A percentile compares a stretch with the other conserved stretches of the same genome.
phyloP scores from a whole-genome alignment of 2,888 invertebrate species.

The Sesamia inferens region DNA sequence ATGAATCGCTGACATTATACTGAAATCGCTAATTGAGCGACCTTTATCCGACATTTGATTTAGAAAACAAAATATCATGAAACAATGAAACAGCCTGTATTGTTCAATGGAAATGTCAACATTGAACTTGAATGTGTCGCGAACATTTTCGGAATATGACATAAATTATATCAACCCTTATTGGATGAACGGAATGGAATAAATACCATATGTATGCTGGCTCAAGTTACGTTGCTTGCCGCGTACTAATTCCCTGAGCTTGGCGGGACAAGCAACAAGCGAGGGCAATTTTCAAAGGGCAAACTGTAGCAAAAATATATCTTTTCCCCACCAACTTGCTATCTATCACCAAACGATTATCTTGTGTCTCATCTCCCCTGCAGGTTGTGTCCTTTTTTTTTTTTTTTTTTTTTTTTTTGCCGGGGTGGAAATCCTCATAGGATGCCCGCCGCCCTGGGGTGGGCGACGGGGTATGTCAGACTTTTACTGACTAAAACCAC shows the following conservation, averaged over 20 bases:
- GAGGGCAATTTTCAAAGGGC: slow-evolving; percentile 43
- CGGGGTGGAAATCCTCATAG: too few species aligned
- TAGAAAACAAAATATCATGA: slow-evolving; percentile 72
- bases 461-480: too few species aligned
- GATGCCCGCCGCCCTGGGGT: too few species aligned
- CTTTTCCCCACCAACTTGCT: not conserved
- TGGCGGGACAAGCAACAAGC: slow-evolving; percentile 60
- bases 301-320: not conserved
- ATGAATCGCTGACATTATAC: slow-evolving; percentile 71
- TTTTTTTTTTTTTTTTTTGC: too few species aligned
- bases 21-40: slow-evolving; percentile 68
- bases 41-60: slow-evolving; percentile 75
- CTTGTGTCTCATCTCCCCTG: not conserved
- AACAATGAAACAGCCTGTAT: slow-evolving; percentile 83
- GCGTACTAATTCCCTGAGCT: slow-evolving; percentile 79
- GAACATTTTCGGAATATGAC: slow-evolving; percentile 84
- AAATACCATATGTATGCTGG: slow-evolving; percentile 87
- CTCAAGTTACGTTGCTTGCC: slow-evolving; percentile 84
- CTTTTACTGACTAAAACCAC: too few species aligned
- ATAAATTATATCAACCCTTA: slow-evolving; percentile 87
- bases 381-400: too few species aligned
- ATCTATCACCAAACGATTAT: not conserved
- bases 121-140: slow-evolving; percentile 80
- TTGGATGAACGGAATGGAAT: slow-evolving; percentile 83
- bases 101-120: slow-evolving; percentile 86